A percentile compares a stretch with the other conserved stretches of the same genome.
phyloP scores from a whole-genome alignment of 2,113 vertebrate species.

The Pseudorasbora parva region DNA sequence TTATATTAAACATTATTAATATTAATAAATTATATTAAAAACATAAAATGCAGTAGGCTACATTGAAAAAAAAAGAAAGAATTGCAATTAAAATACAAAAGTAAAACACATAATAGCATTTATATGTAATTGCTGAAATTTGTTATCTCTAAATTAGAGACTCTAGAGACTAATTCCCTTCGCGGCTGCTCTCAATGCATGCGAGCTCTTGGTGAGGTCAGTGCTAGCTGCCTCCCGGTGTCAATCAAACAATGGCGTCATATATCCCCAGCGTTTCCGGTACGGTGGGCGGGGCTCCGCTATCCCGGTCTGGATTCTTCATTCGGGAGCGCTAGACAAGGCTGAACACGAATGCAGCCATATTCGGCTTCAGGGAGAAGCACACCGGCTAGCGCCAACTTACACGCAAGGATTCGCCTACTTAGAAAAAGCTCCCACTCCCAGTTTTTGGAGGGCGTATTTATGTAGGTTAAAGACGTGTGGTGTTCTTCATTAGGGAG shows the following conservation, averaged over 20 bases:
- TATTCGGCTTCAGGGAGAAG: slow-evolving; percentile 57
- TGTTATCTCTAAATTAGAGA: too few species aligned
- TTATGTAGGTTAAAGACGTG: not conserved
- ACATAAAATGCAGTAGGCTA: too few species aligned
- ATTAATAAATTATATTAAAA: not conserved
- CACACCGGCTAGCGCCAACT: slow-evolving; percentile 50
- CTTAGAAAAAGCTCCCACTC: slow-evolving; percentile 36
- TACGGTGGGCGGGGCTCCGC: slow-evolving; percentile 68
- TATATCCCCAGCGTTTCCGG: slow-evolving; percentile 71
- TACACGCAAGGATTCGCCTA: slow-evolving; percentile 25
- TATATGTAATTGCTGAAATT: not conserved
- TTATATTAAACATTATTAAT: not conserved
- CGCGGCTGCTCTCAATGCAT: not conserved
- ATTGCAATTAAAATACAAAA: not conserved
- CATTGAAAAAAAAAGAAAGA: not conserved
- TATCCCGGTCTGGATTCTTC: slow-evolving; percentile 63
- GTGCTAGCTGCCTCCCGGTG: slow-evolving; percentile 64
- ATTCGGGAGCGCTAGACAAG: slow-evolving; percentile 56
- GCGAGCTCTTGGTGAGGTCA: slow-evolving; percentile 57
- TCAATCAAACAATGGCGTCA: slow-evolving; percentile 75
- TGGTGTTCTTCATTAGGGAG: slow-evolving; percentile 14
- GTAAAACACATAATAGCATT: not conserved
- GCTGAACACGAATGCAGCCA: slow-evolving; percentile 63
- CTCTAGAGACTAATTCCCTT: too few species aligned
- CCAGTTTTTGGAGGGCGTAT: not conserved